Evolutionary conservation across 2,113 vertebrate species (phyloP).

Genomic region (Zosterops borbonicus): DNA sequence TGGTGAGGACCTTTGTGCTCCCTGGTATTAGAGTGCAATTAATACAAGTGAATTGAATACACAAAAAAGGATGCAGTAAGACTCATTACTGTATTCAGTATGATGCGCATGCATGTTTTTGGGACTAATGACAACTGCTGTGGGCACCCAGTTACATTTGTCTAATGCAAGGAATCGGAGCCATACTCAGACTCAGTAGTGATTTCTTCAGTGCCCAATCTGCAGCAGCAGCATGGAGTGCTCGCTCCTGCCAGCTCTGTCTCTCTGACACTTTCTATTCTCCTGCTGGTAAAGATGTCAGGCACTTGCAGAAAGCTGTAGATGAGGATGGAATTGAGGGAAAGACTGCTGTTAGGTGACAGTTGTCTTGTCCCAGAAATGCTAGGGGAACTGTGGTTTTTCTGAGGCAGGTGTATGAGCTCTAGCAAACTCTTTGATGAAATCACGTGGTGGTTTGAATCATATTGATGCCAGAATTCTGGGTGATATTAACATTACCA

Average conservation of each 20-base stretch:
- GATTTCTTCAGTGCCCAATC: neutral
- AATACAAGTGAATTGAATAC: neutral
- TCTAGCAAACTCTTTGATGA: neutral
- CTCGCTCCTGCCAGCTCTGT: neutral
- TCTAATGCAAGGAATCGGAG: neutral
- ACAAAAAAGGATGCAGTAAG: neutral
- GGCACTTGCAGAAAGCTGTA: neutral
- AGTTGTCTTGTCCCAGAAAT: neutral
- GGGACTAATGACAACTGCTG: neutral
- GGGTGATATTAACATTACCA: neutral
- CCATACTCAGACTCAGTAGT: neutral
- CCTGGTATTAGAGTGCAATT: constrained; percentile 3
- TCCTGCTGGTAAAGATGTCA: neutral
- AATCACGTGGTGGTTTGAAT: neutral
- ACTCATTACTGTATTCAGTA: neutral
- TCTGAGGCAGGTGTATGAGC: neutral
- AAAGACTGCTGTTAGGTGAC: neutral
- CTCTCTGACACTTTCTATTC: neutral
- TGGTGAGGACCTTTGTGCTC: neutral
- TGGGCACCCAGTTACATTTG: neutral
- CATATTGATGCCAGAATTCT: neutral
- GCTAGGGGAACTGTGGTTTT: neutral
- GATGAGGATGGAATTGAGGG: neutral
- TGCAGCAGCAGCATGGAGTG: neutral
- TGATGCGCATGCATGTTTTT: neutral